Evolutionary conservation across 2,888 invertebrate species (phyloP), one percentile per base, ranked within the genome.

Genomic region (Tetragnatha montana): DNA sequence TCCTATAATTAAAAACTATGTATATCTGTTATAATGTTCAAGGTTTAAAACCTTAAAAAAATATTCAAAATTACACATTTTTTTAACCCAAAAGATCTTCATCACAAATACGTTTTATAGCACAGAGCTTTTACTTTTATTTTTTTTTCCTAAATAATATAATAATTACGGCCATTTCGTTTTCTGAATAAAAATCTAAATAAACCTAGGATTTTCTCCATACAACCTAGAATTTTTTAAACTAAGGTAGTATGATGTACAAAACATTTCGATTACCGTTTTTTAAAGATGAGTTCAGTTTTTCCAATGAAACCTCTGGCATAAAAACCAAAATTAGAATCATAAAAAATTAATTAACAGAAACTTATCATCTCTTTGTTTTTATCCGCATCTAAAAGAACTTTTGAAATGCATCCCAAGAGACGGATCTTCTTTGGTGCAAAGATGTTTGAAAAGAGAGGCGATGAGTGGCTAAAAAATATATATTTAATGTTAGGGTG

Each of bases 271-370:
- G 60, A 60, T 60, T 60, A 60, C 60, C 7, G 17, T 60, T 60
- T 60, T 17, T 60, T 17, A 60, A 60, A 60, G 60, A 60, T 35
- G 35, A 60, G 14, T 10, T 10, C 17, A 7, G 17, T 60, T 17
- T 60, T 17, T 12, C 12, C 4, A 12, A 10, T 47, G 1, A 12
- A 75, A 22, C 35, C 35, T 75, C 49, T 10, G 17, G 17, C 0
- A 50, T 50, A 76, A 76, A 76, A 76, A 76, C 35, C 8, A 70
- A 81, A 81, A 49, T 81, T 7, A 19, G 49, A 81, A 76, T 49
- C 84, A 84, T 84, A 76, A 84, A 84, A 84, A 76, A 76, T 76
- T 75, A 83, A 83, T 83, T 83, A 83, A 83, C 60, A 75, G 35
- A 68, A 83, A 69, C 47, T 82, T 82, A 73, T 82, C 73, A 73